Evolutionary conservation across 2,797 vertebrate species (phyloP).

Genomic region (Anguilla megastoma): DNA sequence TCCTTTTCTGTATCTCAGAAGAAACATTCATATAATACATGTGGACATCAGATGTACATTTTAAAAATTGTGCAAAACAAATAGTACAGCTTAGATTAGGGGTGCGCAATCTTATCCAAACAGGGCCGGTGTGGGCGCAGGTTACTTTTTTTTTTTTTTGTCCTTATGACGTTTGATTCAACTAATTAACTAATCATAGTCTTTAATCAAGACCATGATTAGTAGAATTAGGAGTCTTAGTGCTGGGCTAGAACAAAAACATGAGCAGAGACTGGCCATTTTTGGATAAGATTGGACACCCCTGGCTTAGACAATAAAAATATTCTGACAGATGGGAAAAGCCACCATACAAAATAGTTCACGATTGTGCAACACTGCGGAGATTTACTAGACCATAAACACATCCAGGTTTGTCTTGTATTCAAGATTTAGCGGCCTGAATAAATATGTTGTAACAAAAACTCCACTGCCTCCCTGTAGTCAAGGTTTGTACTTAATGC

Average conservation of each 20-base stretch:
- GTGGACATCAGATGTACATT: background rate
- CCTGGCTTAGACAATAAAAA: background rate
- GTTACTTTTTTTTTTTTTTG: too few species aligned
- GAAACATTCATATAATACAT: background rate
- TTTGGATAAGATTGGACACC: too few species aligned
- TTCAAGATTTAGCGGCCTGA: background rate
- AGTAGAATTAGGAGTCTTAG: too few species aligned
- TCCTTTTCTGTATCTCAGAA: background rate
- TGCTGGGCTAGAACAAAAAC: too few species aligned
- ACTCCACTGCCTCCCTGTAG: background rate
- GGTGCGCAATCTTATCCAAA: too few species aligned
- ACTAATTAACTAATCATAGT: too few species aligned
- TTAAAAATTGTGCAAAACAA: background rate
- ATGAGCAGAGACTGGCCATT: too few species aligned
- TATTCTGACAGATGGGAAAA: background rate
- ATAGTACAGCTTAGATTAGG: background rate
- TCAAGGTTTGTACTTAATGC: background rate
- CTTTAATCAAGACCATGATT: too few species aligned
- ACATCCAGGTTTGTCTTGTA: background rate
- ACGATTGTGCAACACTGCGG: background rate
- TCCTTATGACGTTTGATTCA: too few species aligned
- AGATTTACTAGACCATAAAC: background rate
- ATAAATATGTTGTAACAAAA: background rate
- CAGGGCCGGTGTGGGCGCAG: too few species aligned
- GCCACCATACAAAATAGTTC: background rate